These are phyloP conservation scores for Paedocypris micromegethes DNA, from an alignment of 2,797 vertebrate species.

Conservation along the genomic window DNA sequence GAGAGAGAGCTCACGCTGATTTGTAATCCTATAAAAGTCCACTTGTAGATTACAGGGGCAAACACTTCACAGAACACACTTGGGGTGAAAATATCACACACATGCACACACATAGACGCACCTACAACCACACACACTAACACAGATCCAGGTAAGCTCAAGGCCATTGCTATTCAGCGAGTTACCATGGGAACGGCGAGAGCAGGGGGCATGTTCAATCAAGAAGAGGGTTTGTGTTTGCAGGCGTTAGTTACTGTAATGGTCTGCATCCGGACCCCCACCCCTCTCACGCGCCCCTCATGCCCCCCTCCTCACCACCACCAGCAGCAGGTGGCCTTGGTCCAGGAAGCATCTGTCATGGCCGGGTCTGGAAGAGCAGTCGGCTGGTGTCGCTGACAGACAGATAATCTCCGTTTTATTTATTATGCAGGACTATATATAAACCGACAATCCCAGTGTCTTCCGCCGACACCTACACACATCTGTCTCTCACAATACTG, in stretches of 20 bases:
- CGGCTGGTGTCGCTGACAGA: slow-evolving; percentile 18
- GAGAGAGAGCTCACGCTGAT: slow-evolving; percentile 12
- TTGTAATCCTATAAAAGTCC: slow-evolving; percentile 38
- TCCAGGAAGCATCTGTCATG: slow-evolving; percentile 56
- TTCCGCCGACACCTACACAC: slow-evolving; percentile 33
- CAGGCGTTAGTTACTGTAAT: slow-evolving; percentile 42
- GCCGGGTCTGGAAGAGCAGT: slow-evolving; percentile 34
- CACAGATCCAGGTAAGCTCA: slow-evolving; percentile 35
- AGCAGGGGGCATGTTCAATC: slow-evolving; percentile 42
- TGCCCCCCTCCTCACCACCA: slow-evolving; percentile 12
- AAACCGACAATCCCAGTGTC: slow-evolving; percentile 5
- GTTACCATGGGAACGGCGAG: slow-evolving; percentile 57
- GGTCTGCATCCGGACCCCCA: slow-evolving; percentile 29
- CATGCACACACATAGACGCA: slow-evolving; percentile 3
- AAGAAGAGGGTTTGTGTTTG: slow-evolving; percentile 36
- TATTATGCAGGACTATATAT: too few relatives aligned
- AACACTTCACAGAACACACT: slow-evolving; percentile 36
- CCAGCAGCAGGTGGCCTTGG: slow-evolving; percentile 58
- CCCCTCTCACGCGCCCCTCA: neutral
- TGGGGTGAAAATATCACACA: slow-evolving; percentile 4
- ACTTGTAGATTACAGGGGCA: slow-evolving; percentile 17
- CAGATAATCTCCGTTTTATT: slow-evolving; percentile 20
- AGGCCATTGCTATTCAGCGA: slow-evolving; percentile 48
- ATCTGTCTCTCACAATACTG: slow-evolving; percentile 30
- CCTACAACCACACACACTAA: slow-evolving; percentile 1